These are phyloP conservation scores for Pilophorus perplexus DNA, from an alignment of 2,888 invertebrate species.

Conservation along the genomic window DNA sequence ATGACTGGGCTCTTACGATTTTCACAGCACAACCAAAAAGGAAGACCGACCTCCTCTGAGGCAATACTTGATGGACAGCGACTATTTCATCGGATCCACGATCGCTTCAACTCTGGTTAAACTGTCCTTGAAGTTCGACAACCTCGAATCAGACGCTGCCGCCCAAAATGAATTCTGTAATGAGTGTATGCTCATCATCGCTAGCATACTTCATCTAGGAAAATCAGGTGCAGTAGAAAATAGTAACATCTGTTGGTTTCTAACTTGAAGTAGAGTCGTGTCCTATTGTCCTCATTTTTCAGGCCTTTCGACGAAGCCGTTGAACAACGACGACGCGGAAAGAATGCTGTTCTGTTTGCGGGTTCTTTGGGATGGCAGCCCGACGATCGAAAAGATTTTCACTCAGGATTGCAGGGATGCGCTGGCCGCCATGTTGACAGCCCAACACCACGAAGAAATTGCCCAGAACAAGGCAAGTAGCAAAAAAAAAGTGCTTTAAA, in stretches of 20 bases:
- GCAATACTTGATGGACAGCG: constrained; percentile 87
- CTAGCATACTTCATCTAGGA: constrained; percentile 81
- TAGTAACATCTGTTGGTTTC: too few species aligned
- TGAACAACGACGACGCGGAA: constrained; percentile 95
- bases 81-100: constrained; percentile 93
- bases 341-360: constrained; percentile 79
- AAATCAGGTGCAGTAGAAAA: constrained; percentile 62
- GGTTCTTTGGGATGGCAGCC: constrained; percentile 67
- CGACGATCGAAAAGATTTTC: constrained; percentile 68
- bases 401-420: constrained; percentile 71
- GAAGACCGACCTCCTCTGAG: constrained; percentile 76
- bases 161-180: constrained; percentile 65
- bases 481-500: neutral
- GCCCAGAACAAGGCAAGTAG: constrained; percentile 56
- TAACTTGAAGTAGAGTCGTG: too few species aligned
- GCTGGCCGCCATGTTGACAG: constrained; percentile 77
- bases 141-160: constrained; percentile 53
- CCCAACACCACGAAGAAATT: constrained; percentile 71
- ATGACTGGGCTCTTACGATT: too few species aligned
- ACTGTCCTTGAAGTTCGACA: constrained; percentile 71
- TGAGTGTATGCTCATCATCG: constrained; percentile 83
- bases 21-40: constrained; percentile 51
- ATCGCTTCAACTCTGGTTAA: constrained; percentile 89
- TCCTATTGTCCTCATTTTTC: too few species aligned
- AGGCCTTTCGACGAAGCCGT: constrained; percentile 66